A percentile compares a stretch with the other conserved stretches of the same genome.
Evolutionary conservation across 2,888 invertebrate genomes (phyloP).

Genomic region (Cantharis lateralis): DNA sequence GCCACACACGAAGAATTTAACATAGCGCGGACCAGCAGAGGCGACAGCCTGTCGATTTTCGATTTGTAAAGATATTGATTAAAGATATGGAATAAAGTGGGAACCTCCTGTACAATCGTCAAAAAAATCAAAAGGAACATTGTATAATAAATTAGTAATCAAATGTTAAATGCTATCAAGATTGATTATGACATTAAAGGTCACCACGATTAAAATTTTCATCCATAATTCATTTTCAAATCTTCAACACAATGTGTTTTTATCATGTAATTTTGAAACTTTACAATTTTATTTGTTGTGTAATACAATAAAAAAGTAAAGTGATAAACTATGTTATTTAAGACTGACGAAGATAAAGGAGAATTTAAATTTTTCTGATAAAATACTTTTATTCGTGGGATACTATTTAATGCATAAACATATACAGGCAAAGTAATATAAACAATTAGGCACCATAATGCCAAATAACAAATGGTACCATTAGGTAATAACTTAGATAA

Average conservation of each 20-base stretch:
- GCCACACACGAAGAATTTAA: constrained; percentile 27
- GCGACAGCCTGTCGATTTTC: constrained; percentile 28
- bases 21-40: constrained; percentile 15
- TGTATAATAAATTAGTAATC: constrained; percentile 12
- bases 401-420: background rate
- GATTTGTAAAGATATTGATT: constrained; percentile 26
- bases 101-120: constrained; percentile 7
- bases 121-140: constrained; percentile 6
- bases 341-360: background rate
- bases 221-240: constrained; percentile 3
- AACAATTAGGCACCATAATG: background rate
- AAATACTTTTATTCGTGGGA: background rate
- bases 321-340: constrained; percentile 1
- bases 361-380: background rate
- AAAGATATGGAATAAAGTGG: constrained; percentile 15
- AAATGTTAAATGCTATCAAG: constrained; percentile 13
- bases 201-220: constrained; percentile 1
- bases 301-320: background rate
- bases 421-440: background rate
- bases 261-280: background rate
- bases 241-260: background rate
- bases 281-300: background rate
- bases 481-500: background rate
- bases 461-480: background rate
- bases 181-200: constrained; percentile 17